Evolutionary conservation across 2,888 invertebrate genomes (phyloP).

Genomic region (Phortica magna): DNA sequence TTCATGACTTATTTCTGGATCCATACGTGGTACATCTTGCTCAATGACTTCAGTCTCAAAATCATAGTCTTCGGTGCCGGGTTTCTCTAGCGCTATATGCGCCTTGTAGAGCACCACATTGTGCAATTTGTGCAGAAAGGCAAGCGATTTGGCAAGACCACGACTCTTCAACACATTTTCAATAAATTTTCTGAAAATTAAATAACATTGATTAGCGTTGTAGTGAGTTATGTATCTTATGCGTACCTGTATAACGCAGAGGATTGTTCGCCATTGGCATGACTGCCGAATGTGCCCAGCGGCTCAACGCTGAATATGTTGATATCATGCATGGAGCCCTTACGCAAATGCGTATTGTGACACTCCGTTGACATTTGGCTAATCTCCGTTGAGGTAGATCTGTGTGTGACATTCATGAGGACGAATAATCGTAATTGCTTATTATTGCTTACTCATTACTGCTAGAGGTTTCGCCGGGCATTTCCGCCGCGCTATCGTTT

Average conservation of each 20-base stretch:
- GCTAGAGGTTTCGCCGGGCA: conserved; percentile 76
- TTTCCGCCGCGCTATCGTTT: conserved; percentile 69
- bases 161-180: conserved; percentile 92
- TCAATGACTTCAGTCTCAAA: conserved; percentile 78
- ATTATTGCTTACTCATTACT: conserved; percentile 74
- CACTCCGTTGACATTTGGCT: conserved; percentile 70
- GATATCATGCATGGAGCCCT: conserved; percentile 73
- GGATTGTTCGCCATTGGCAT: conserved; percentile 79
- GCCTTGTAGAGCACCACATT: conserved; percentile 84
- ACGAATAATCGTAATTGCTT: conserved; percentile 18
- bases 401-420: conserved; percentile 38
- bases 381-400: conserved; percentile 75
- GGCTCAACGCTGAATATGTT: conserved; percentile 80
- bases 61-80: conserved; percentile 75
- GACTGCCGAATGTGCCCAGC: conserved; percentile 79
- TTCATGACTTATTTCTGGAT: conserved; percentile 75
- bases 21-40: conserved; percentile 75
- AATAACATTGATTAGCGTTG: background rate
- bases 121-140: conserved; percentile 87
- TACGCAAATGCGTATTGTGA: conserved; percentile 57
- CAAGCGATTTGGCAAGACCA: conserved; percentile 89
- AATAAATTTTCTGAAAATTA: conserved; percentile 84
- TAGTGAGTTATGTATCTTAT: background rate
- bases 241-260: conserved; percentile 79
- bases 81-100: conserved; percentile 84